phyloP scores from a whole-genome alignment of 1,140 invertebrate genomes.

The Eueides isabella region DNA sequence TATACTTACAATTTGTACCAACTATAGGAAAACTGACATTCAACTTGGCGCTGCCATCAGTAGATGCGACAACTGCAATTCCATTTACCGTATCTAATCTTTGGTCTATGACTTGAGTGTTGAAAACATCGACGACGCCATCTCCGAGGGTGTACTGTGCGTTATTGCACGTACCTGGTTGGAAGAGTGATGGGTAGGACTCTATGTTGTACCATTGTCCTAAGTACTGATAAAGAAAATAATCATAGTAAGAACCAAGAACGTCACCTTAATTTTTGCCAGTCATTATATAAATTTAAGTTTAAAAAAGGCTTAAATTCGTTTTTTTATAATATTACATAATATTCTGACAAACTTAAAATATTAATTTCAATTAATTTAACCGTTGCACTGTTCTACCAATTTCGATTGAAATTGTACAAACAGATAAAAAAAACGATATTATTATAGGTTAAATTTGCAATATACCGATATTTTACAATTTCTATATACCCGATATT shows the following conservation, averaged over 20 bases:
- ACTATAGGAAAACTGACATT: conserved; percentile 58
- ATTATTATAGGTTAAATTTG: no score
- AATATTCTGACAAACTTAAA: no score
- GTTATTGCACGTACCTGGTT: conserved; percentile 59
- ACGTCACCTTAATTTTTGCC: no score
- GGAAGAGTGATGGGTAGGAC: conserved; percentile 59
- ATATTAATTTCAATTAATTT: no score
- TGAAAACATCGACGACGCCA: conserved; percentile 53
- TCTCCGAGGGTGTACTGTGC: conserved; percentile 51
- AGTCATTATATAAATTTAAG: no score
- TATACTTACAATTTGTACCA: conserved; percentile 57
- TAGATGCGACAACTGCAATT: conserved; percentile 42
- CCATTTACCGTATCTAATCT: conserved; percentile 50
- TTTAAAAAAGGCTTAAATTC: no score
- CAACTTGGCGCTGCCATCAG: conserved; percentile 56
- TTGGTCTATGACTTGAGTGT: conserved; percentile 62
- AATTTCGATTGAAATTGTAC: no score
- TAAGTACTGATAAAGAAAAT: conserved; percentile 58
- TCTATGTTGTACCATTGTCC: conserved; percentile 70
- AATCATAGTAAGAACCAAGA: neutral
- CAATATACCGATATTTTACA: no score
- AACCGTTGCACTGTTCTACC: no score
- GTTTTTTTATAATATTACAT: no score
- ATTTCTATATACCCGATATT: no score
- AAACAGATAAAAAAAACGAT: no score